Evolutionary conservation across 2,888 invertebrate genomes (phyloP).

Genomic region (Drosophila koepferae): DNA sequence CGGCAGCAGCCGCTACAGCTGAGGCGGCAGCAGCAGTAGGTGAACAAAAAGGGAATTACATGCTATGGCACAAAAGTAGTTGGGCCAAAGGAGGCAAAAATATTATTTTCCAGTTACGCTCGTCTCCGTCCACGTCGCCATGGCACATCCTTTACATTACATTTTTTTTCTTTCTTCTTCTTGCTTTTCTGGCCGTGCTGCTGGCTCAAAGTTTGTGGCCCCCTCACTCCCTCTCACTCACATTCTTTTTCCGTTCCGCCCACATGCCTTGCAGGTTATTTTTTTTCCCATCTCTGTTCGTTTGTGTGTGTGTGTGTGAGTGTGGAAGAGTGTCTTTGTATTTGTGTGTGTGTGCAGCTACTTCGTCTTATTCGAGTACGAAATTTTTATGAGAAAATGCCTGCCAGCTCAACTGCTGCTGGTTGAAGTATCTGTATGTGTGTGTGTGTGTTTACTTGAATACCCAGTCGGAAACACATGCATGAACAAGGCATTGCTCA

Average conservation of each 20-base stretch:
- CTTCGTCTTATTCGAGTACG: slow-evolving; percentile 79
- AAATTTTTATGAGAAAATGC: slow-evolving; percentile 82
- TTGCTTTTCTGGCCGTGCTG: slow-evolving; percentile 63
- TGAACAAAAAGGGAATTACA: slow-evolving; percentile 59
- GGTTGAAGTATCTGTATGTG: slow-evolving; percentile 38
- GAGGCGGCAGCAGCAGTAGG: slow-evolving; percentile 13
- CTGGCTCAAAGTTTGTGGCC: slow-evolving; percentile 72
- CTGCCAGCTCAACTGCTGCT: slow-evolving; percentile 55
- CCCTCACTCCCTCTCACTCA: slow-evolving; percentile 4
- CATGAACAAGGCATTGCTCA: slow-evolving; percentile 26
- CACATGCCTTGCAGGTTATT: slow-evolving; percentile 77
- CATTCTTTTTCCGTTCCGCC: slow-evolving; percentile 11
- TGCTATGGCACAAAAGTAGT: slow-evolving; percentile 40
- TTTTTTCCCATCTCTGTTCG: slow-evolving; percentile 57
- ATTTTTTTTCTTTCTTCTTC: slow-evolving; percentile 21
- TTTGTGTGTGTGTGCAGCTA: slow-evolving; percentile 62
- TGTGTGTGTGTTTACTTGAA: slow-evolving; percentile 19
- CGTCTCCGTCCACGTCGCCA: slow-evolving; percentile 71
- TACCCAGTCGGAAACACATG: slow-evolving; percentile 43
- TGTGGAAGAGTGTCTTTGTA: slow-evolving; percentile 8
- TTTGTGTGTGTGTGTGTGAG: slow-evolving; percentile 31
- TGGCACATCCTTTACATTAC: slow-evolving; percentile 80
- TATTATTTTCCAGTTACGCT: slow-evolving; percentile 84
- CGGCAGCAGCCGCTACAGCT: slow-evolving; percentile 16
- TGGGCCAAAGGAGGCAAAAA: slow-evolving; percentile 63